Conservation (phyloP, 2,113 vertebrate species). For the Sander vitreus region DNA sequence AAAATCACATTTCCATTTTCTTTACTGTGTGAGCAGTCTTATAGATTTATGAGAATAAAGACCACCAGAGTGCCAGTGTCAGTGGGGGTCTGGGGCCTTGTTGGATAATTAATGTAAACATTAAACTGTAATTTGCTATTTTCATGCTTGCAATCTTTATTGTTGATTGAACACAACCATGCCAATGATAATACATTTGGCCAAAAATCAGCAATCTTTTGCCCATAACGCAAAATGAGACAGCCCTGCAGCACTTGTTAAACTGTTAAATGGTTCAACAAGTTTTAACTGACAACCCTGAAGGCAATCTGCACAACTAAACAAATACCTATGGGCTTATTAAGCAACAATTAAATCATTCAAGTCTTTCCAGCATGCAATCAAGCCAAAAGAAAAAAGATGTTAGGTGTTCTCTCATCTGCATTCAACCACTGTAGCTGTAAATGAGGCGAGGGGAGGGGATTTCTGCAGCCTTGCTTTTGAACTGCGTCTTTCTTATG, state of each 20-base stretch:
- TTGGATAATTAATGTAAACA: conserved; percentile 16
- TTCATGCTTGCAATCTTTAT: not conserved
- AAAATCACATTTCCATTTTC: not conserved
- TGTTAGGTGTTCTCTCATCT: conserved; percentile 44
- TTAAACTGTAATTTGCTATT: conserved; percentile 8
- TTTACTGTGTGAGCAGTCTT: not conserved
- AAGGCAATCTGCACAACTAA: conserved; percentile 24
- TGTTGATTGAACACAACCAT: conserved; percentile 1
- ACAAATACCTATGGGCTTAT: conserved; percentile 16
- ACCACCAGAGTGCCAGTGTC: not conserved
- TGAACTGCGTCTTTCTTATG: conserved; percentile 33
- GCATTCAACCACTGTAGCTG: conserved; percentile 47
- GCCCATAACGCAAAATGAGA: not conserved
- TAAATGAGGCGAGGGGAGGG: conserved; percentile 45
- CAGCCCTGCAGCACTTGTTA: conserved; percentile 20
- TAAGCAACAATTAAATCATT: not conserved
- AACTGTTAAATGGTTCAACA: conserved; percentile 53
- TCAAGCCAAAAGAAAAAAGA: conserved; percentile 16
- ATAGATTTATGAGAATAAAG: not conserved
- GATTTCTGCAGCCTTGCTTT: conserved; percentile 56
- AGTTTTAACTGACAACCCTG: conserved; percentile 46
- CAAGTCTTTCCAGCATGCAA: not conserved
- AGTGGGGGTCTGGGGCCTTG: no score
- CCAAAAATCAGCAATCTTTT: conserved; percentile 26
- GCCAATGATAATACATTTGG: conserved; percentile 19